Base-by-base conservation (phyloP, 2,797 vertebrate species). In the Eulemur albifrons region DNA sequence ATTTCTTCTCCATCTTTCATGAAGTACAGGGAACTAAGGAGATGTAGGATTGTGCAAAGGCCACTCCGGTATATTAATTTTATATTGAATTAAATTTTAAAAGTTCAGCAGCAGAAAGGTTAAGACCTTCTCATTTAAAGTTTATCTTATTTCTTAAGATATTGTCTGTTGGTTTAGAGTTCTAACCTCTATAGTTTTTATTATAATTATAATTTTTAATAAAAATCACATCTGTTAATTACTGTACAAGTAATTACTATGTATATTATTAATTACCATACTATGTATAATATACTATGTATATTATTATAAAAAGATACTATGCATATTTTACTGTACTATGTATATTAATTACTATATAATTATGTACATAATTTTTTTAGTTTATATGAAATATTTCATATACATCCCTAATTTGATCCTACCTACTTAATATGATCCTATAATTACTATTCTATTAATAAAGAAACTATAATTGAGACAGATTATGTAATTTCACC, bases 61-160 rank as follows among this genome's bases (percentile, higher is more conserved):
- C 45, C 25, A 79, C 77, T 87, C 48, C 0, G 30, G 38, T 38
- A 61, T 63, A 88, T 94, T 95, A 92, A 82, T 63, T 82, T 94
- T 83, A 85, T 52, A 40, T 25, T 63, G 14, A 95, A 93, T 90
- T 93, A 92, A 94, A 86, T 79, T 96, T 95, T 50, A 59, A 88
- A 96, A 81, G 81, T 92, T 89, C 32, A 96, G 54, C n/a, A n/a
- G n/a, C 25, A 81, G 50, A 69, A 97, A 94, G 90, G 63, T 88
- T 92, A 94, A 75, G 75, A 81, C 21, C 83, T 85, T 89, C 52
- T 54, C 32, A 82, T 88, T 95, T 87, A 61, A 95, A 81, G 80
- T 97, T 90, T 94, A 7, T 85, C 25, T 69, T 76, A 76, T 72
- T 88, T 94, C 86, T 89, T 54, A 73, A 82, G 73, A 11, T 25